A percentile compares a stretch with the other conserved stretches of the same genome.
Evolutionary conservation across 2,797 vertebrate species (phyloP).

Genomic region (Gadopsis marmoratus): DNA sequence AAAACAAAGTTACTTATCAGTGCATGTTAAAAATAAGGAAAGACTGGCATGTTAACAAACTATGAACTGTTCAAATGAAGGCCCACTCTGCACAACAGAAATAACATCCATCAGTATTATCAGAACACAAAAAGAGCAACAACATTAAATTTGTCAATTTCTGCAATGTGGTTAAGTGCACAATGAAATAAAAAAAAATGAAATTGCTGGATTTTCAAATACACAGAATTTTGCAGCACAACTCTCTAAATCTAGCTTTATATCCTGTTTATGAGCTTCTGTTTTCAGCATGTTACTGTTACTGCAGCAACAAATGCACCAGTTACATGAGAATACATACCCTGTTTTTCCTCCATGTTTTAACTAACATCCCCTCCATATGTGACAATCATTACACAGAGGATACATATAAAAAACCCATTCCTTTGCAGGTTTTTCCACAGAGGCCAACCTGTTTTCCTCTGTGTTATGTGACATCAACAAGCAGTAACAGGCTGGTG

Average conservation of each 20-base stretch:
- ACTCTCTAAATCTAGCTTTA: conserved; percentile 32
- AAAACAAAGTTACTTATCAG: conserved; percentile 13
- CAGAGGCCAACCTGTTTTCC: background rate
- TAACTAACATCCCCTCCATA: background rate
- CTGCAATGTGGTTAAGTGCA: conserved; percentile 20
- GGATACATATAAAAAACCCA: conserved; percentile 22
- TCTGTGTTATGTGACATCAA: conserved; percentile 22
- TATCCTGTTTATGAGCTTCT: conserved; percentile 18
- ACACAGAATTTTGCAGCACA: conserved; percentile 1
- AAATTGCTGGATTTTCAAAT: conserved; percentile 10
- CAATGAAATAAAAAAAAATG: conserved; percentile 35
- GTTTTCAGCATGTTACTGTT: conserved; percentile 13
- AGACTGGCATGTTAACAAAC: conserved; percentile 16
- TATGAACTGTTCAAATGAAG: conserved; percentile 25
- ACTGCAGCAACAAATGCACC: conserved; percentile 8
- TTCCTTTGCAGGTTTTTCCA: conserved; percentile 16
- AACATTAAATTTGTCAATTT: conserved; percentile 25
- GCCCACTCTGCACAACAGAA: conserved; percentile 23
- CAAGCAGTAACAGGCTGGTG: conserved; percentile 21
- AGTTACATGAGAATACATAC: conserved; percentile 10
- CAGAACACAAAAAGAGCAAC: conserved; percentile 28
- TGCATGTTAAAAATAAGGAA: background rate
- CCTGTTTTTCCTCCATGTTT: background rate
- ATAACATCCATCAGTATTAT: conserved; percentile 9
- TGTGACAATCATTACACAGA: conserved; percentile 21